Evolutionary conservation across 2,888 invertebrate species (phyloP).

Genomic region (Oeneis ivallda): DNA sequence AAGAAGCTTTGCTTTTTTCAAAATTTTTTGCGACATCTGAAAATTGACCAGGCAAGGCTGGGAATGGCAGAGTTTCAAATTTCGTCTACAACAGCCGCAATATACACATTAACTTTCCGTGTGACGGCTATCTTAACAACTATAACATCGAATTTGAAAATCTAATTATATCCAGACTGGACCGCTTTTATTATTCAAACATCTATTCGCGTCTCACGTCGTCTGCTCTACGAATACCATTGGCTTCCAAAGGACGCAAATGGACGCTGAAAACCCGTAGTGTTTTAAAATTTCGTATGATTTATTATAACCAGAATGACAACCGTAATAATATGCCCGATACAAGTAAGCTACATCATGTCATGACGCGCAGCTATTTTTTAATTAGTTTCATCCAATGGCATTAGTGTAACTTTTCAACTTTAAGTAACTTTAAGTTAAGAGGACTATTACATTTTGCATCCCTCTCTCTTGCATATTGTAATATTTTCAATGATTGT

Average conservation of each 20-base stretch:
- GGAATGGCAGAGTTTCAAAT: not conserved
- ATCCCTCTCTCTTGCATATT: too few relatives aligned
- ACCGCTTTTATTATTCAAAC: slow-evolving; percentile 18
- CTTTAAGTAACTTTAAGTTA: too few relatives aligned
- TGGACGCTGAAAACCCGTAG: not conserved
- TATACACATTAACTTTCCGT: not conserved
- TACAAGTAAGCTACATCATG: too few relatives aligned
- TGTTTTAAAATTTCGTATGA: too few relatives aligned
- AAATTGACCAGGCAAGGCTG: not conserved
- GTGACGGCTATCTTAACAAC: not conserved
- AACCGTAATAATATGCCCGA: too few relatives aligned
- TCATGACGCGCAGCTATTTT: too few relatives aligned
- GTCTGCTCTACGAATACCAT: slow-evolving; percentile 8
- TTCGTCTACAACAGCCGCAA: not conserved
- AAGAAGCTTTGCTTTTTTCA: not conserved
- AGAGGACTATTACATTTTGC: too few relatives aligned
- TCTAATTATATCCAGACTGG: slow-evolving; percentile 28
- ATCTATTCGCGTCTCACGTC: slow-evolving; percentile 20
- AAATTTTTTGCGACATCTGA: not conserved
- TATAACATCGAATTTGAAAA: slow-evolving; percentile 19
- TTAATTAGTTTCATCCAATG: too few relatives aligned
- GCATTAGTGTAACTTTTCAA: too few relatives aligned
- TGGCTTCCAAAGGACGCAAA: not conserved
- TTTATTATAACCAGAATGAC: not conserved
- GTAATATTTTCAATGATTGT: too few relatives aligned